Evolutionary conservation across 2,888 invertebrate species (phyloP), one percentile per base, ranked within the genome.

Genomic region (Endotricha flammealis): DNA sequence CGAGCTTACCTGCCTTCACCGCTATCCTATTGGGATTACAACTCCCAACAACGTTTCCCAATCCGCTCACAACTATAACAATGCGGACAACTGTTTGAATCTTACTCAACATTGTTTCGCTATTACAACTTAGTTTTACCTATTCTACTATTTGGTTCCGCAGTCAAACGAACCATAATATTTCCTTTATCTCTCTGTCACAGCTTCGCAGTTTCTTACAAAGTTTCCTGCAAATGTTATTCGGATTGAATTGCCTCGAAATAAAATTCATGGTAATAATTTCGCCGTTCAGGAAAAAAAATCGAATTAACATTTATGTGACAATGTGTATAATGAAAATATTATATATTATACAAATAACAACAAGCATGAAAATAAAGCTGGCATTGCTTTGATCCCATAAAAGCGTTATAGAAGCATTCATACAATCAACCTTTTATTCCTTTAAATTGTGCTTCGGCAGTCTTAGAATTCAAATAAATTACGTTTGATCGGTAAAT

Each of bases 401-500:
- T 11, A 29, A 29, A 29, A n/a, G 3, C 29, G 17, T 29, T 12
- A 29, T 10, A 5, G 8, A 24, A 17, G 16, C 17, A 22, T 20
- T 22, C 30, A 17, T 20, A 3, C n/a, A n/a, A n/a, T n/a, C n/a
- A n/a, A 10, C 30, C 8, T 20, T 31, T 22, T 10, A 12, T 22
- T 22, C 30, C 11, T 20, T 22, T 12, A 20, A 31, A 31, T 22
- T 20, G 12, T 12, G n/a, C 12, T 41, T 43, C 32, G 42, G 38
- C 17, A 29, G 39, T 33, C 38, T 38, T 24, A 14, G 27, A 42
- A 45, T 43, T 48, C 10, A 40, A 44, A 43, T 36, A 44, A 44
- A 38, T 44, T 45, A 32, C 36, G 30, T 50, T 48, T 42, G 44
- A 51, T 51, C 46, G 36, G 42, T 44, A 46, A 37, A 46, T 49